Base-by-base conservation (phyloP, 2,888 invertebrate genomes). In the Lobophora halterata region DNA sequence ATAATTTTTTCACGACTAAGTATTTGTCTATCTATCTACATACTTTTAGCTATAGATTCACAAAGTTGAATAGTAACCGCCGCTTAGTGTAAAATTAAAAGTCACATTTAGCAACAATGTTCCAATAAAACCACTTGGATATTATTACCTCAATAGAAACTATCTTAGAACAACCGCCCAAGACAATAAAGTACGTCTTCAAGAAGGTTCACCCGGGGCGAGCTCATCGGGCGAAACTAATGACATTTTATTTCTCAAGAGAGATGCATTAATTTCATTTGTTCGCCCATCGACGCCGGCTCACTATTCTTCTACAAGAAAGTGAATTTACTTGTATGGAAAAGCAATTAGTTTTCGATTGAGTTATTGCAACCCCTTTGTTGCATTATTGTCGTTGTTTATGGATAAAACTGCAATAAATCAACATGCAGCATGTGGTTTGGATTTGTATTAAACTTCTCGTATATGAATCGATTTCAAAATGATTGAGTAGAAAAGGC, bases 201-300 rank as follows among this genome's bases (percentile, higher is more conserved):
- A 59, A 68, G 64, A 60, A 61, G 61, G 61, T 65, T 65, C 68
- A 38, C 17, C 50, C 61, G 65, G 54, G 59, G 64, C 73, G 64
- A 71, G 58, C 80, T 80, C 81, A 81, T 79, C 80, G 78, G 62
- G 70, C 66, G 71, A 72, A 77, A 79, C 80, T 85, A 85, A 86
- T 80, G 80, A 79, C 79, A 78, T 83, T 82, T 82, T 83, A 83
- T 82, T 79, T 79, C 86, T 79, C 85, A 55, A 52, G 86, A 80
- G 86, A 69, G 77, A 79, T 81, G 82, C 80, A 82, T 82, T 86
- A 85, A 86, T 83, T 83, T 85, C 79, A 85, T 85, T 86, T 82
- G 78, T 76, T 75, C 74, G 73, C 77, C 70, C 75, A 79, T 79
- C 76, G 79, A 71, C 71, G 71, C 72, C 69, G 74, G 72, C 70